Conservation (phyloP, 2,113 vertebrate genomes). For the Tympanuchus pallidicinctus region DNA sequence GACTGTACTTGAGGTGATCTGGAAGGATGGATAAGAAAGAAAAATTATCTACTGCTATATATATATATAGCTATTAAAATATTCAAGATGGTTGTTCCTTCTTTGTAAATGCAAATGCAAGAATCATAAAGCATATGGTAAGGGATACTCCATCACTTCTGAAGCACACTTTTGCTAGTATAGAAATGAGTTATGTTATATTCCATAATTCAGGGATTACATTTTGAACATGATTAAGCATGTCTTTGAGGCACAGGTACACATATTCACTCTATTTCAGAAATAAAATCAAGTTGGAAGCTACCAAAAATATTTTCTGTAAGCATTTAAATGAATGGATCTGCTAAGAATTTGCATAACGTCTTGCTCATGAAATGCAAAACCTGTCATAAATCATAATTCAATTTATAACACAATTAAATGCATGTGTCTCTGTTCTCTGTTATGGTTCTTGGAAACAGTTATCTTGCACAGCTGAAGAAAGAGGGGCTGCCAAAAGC, state of each 20-base stretch:
- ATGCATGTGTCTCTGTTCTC: constrained; percentile 31
- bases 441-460: constrained; percentile 39
- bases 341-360: constrained; percentile 45
- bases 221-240: constrained; percentile 9
- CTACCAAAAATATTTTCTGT: background rate
- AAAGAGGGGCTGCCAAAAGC: background rate
- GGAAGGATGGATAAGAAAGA: background rate
- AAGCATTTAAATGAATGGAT: constrained; percentile 11
- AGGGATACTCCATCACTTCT: constrained; percentile 19
- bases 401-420: constrained; percentile 58
- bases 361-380: background rate
- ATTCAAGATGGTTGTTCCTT: background rate
- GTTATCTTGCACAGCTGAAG: background rate
- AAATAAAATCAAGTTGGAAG: constrained; percentile 29
- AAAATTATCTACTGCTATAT: background rate
- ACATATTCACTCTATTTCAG: background rate
- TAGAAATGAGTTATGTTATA: constrained; percentile 24
- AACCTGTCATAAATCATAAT: constrained; percentile 42
- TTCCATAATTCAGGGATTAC: constrained; percentile 13
- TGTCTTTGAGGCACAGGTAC: constrained; percentile 2
- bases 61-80: background rate
- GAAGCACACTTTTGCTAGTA: constrained; percentile 14
- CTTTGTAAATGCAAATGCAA: constrained; percentile 39
- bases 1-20: background rate
- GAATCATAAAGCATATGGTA: constrained; percentile 47